Evolutionary conservation across 2,113 vertebrate genomes (phyloP), one percentile per base, ranked within the genome.

Genomic region (Paradoxurus hermaphroditus): DNA sequence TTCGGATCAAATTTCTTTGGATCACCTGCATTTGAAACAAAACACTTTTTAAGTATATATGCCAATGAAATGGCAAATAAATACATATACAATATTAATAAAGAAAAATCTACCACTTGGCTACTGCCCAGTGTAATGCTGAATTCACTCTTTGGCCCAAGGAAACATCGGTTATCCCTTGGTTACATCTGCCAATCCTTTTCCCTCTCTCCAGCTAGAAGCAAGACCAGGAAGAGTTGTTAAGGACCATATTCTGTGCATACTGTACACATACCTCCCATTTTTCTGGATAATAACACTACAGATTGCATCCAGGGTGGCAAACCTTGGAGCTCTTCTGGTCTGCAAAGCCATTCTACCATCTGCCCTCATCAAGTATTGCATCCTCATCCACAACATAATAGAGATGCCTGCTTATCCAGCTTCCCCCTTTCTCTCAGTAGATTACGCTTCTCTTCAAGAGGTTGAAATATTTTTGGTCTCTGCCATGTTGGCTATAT

Each of bases 1-100:
- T 99, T 98, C 0, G 99, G 99, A 96, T 99, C 99, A 98, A 99
- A 99, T 98, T 98, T 99, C 97, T 98, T 99, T 85, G 99, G 99
- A 96, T 99, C 98, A 99, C 99, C 99, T 99, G 98, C 53, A 99
- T 98, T 98, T 97, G 98, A 99, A 98, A 99, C 73, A 98, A 98
- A 98, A 36, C 98, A 8, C 84, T 70, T 96, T 93, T 98, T 98
- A 98, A 99, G 96, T 77, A 91, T 51, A 9, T 5, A 81, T 88
- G 14, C 62, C 75, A 78, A 91, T 67, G 41, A 67, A 72, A 77
- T 36, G 34, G 3, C 19, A 95, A 75, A 95, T 62, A 90, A 94
- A 67, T 63, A 84, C 56, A 78, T 9, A 82, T 29, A 95, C 68
- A 89, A 68, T 89, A 78, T 83, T 67, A 78, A 59, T 53, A 68